Evolutionary conservation across 2,888 invertebrate species (phyloP), one percentile per base, ranked within the genome.

Genomic region (Cosmia trapezina): DNA sequence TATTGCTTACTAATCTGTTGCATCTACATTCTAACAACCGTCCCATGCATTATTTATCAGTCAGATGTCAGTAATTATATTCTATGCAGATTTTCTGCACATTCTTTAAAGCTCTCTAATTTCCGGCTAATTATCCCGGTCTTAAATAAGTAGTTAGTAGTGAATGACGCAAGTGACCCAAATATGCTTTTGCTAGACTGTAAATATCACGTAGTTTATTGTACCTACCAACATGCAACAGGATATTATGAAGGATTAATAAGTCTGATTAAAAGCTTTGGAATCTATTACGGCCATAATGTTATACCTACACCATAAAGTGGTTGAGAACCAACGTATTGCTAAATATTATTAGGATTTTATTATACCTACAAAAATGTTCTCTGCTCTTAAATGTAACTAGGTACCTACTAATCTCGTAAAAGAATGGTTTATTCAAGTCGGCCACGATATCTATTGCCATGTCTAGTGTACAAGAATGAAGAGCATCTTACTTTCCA

Each of bases 11-110:
- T 60, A 72, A 51, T 63, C 47, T 49, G 17, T 17, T 22, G n/a
- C 41, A 49, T 62, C 14, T 57, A 67, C 60, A 69, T 62, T 73
- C 43, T 67, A 64, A 43, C 9, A 22, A 49, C 37, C n/a, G 17
- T 56, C 12, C 53, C 22, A 72, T 74, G 45, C 71, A 78, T 77
- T 74, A 78, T 79, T 53, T 64, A 77, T 69, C 33, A 19, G 33
- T 69, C 33, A 19, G 33, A 62, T 28, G n/a, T 19, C 60, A 49
- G 37, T 71, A 57, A 72, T 65, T 75, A 70, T 70, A 63, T 60
- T 61, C 59, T 59, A 57, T 57, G 56, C 28, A 73, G 43, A 65
- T 59, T 61, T 59, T 59, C 43, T 59, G 33, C 60, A 57, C 59
- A 69, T 71, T 69, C 56, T 66, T 65, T 14, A 65, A 63, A 77